Evolutionary conservation across 2,888 invertebrate genomes (phyloP), one percentile per base, ranked within the genome.

Genomic region (Pherbina coryleti): DNA sequence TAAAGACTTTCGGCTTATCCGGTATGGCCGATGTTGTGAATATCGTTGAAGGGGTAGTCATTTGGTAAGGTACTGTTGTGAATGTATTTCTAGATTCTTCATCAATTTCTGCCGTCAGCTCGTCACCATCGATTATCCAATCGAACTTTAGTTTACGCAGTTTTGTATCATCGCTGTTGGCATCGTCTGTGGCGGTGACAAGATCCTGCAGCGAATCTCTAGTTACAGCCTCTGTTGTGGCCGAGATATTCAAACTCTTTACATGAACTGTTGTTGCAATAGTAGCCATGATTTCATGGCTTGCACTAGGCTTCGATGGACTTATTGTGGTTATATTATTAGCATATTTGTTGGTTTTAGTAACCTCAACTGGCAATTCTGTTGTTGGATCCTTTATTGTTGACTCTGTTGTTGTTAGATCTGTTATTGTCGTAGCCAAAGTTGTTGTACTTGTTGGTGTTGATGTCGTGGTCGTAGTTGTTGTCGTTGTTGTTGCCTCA

Each of bases 1-100:
- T 85, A 0, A 85, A 79, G 0, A 82, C 83, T 17, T 85, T 83
- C 2, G 77, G 82, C 37, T 82, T 84, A 9, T 81, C 82, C 9
- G 85, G 79, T 77, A 67, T 76, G 3, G 49, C 44, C 0, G 79
- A 67, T 11, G 79, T 31, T 0, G 82, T 51, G 9, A 44, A 51
- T 8, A 44, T 53, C 8, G 76, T 78, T 34, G 80, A 75, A 3
- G 72, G 11, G 22, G 67, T 60, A 0, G 31, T 62, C 49, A 51
- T 69, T 0, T 75, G 71, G 69, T 8, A 2, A 11, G n/a, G 55
- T 7, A 14, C 22, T 14, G 51, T 75, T 34, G 55, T 57, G 28
- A 51, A 51, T 28, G 66, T 53, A 25, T 73, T 62, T 19, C 3
- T 25, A 19, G 31, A 11, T 53, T 74, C 31, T 34, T 64, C 22